Percentiles rank a stretch among this genome's conserved stretches.
Conservation (phyloP, 2,888 invertebrate species). For the Chymomyza procnemis region DNA sequence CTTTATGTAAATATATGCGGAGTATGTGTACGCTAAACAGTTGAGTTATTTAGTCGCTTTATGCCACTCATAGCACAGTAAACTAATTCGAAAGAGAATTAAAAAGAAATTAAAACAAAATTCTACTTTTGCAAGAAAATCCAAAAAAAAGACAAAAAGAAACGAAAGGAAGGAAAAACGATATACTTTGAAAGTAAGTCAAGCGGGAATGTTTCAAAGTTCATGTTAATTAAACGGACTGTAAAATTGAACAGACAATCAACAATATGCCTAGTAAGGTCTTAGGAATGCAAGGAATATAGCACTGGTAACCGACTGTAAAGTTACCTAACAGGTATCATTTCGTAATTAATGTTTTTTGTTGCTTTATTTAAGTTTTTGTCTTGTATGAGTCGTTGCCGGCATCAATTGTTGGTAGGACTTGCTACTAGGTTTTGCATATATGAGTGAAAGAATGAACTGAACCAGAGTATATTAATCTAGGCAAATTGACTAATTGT, state of each 20-base stretch:
- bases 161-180: conserved; percentile 5
- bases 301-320: conserved; percentile 38
- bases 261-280: not conserved
- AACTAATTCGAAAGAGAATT: conserved; percentile 60
- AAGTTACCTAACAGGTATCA: too few species aligned
- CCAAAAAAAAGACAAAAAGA: conserved; percentile 48
- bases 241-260: not conserved
- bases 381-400: too few species aligned
- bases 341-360: too few species aligned
- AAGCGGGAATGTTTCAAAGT: not conserved
- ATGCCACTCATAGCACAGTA: conserved; percentile 50
- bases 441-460: too few species aligned
- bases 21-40: too few species aligned
- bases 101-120: not conserved
- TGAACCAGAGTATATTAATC: too few species aligned
- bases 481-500: too few species aligned
- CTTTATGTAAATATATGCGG: not conserved
- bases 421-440: too few species aligned
- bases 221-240: conserved; percentile 9
- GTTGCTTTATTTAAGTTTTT: too few species aligned
- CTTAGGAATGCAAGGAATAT: too few species aligned
- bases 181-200: conserved; percentile 45
- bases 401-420: too few species aligned
- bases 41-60: conserved; percentile 12
- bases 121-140: not conserved